phyloP scores from a whole-genome alignment of 2,113 vertebrate genomes.

The Canis aureus region DNA sequence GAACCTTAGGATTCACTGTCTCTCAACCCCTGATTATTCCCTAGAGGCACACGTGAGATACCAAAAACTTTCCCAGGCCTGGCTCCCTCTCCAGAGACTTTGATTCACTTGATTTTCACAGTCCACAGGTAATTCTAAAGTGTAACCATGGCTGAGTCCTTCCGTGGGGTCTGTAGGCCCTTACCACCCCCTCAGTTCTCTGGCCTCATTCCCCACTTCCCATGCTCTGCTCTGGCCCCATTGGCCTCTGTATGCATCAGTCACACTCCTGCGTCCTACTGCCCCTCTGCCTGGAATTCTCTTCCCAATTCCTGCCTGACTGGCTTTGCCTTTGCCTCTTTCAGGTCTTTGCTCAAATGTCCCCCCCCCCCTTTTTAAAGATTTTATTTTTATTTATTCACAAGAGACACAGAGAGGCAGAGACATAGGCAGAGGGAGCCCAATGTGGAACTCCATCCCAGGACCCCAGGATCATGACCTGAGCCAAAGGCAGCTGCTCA shows the following conservation, averaged over 20 bases:
- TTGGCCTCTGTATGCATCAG: neutral
- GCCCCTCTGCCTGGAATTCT: neutral
- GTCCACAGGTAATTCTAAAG: neutral
- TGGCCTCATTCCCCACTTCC: accelerated
- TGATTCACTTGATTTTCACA: neutral
- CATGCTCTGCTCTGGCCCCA: neutral
- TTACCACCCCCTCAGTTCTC: accelerated
- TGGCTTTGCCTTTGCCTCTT: neutral
- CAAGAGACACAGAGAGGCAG: too few relatives aligned
- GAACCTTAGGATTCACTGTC: neutral
- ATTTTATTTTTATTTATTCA: too few relatives aligned
- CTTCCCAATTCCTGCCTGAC: neutral
- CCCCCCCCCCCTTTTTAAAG: too few relatives aligned
- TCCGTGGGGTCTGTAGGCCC: neutral
- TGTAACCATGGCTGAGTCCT: too few relatives aligned
- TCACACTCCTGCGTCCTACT: accelerated
- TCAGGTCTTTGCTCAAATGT: neutral
- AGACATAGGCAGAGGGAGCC: too few relatives aligned
- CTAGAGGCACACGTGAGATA: neutral
- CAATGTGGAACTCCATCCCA: too few relatives aligned
- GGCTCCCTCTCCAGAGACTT: neutral
- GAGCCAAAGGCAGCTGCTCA: too few relatives aligned
- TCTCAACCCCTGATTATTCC: neutral
- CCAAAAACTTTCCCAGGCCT: neutral
- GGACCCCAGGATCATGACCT: too few relatives aligned